Evolutionary conservation across 2,888 invertebrate genomes (phyloP), one percentile per base, ranked within the genome.

Genomic region (Kryphioiulus occultus): DNA sequence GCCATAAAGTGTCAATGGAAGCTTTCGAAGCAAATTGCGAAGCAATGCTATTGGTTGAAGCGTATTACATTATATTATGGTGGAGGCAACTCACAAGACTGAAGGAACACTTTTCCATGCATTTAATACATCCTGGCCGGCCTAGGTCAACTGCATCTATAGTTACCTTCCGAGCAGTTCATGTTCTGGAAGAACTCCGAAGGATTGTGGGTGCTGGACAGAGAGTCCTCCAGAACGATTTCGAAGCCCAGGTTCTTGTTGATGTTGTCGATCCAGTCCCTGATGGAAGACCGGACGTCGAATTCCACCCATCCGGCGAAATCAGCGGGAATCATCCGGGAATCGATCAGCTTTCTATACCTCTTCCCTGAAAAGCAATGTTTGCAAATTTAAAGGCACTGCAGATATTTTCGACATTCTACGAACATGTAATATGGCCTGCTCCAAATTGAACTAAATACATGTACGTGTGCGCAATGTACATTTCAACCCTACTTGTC

Each of bases 241-340:
- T 88, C 88, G 3, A 90, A 87, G n/a, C 90, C 90, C 68, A 87
- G 89, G 85, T 90, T 90, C 32, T 86, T 88, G 68, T 88, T 88
- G 15, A 47, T 68, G 68, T 89, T 89, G 3, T 89, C 89, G 9
- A 89, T 87, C 90, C 90, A 90, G 85, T 89, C 88, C 47, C 88
- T 88, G 12, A 90, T 86, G 1, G 90, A 88, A 12, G 88, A 85
- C 12, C 88, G 59, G 0, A 90, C 88, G 86, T 90, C 89, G 47
- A 90, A 89, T 47, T 90, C 90, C 19, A 90, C 85, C 89, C 89
- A 89, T 4, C 90, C 90, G 53, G 88, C 86, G 44, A 88, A 88
- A 39, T 89, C 89, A 12, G 87, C 86, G 5, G 89, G 42, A 32
- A 90, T 85, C 15, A 88, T 89, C 30, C 88, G 86, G 10, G 89